Conservation (phyloP, 2,113 vertebrate genomes). For the Anarrhichthys ocellatus region DNA sequence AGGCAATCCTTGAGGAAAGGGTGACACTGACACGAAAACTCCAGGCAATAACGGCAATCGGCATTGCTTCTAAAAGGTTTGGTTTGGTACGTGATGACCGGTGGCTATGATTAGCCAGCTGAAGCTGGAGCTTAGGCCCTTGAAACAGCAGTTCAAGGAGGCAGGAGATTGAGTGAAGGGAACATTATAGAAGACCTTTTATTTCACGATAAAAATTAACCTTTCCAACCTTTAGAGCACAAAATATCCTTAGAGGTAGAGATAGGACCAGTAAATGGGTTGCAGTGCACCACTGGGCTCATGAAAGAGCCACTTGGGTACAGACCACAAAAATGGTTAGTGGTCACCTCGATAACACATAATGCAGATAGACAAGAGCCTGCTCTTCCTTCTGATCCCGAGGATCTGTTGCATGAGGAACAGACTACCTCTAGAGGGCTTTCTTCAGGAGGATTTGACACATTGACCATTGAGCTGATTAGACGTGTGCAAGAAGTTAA, state of each 20-base stretch:
- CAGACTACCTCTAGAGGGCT: not conserved
- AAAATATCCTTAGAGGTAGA: slow-evolving; percentile 9
- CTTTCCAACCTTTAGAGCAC: not conserved
- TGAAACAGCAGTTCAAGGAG: slow-evolving; percentile 41
- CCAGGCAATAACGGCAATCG: slow-evolving; percentile 51
- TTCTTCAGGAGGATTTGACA: slow-evolving; percentile 9
- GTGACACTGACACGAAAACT: slow-evolving; percentile 46
- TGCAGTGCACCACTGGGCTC: not conserved
- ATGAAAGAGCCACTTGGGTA: slow-evolving; percentile 8
- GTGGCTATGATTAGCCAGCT: slow-evolving; percentile 48
- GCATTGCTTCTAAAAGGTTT: slow-evolving; percentile 46
- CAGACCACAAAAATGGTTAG: not conserved
- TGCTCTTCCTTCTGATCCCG: not conserved
- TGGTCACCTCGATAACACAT: not conserved
- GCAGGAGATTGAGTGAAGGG: slow-evolving; percentile 3
- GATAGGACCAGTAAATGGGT: not conserved
- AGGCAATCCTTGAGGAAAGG: slow-evolving; percentile 32
- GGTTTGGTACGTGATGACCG: slow-evolving; percentile 43
- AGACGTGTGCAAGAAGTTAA: not conserved
- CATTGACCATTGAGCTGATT: not conserved
- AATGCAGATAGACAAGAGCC: not conserved
- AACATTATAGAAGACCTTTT: not conserved
- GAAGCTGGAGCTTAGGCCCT: slow-evolving; percentile 28
- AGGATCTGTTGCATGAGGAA: not conserved
- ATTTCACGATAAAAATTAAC: slow-evolving; percentile 16